Evolutionary conservation across 2,113 vertebrate genomes (phyloP).

Genomic region (Saimiri boliviensis): DNA sequence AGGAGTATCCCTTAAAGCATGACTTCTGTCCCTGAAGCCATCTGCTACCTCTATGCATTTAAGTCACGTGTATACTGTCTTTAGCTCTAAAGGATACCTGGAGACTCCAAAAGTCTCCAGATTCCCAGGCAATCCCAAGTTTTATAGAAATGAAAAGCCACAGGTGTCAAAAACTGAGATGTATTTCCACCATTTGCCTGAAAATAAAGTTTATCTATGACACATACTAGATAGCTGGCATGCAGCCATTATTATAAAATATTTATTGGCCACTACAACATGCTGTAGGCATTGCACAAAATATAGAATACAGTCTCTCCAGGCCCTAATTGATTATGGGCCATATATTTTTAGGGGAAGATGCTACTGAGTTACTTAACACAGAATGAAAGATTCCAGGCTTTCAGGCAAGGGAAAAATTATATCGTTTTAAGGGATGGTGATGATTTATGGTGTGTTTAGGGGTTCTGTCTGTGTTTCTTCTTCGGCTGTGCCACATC

Average conservation of each 20-base stretch:
- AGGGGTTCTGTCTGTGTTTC: background rate
- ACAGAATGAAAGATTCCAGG: conserved; percentile 9
- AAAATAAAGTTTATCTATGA: conserved; percentile 57
- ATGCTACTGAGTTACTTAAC: conserved; percentile 40
- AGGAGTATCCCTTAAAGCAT: background rate
- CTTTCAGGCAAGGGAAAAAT: conserved; percentile 5
- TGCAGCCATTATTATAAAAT: conserved; percentile 50
- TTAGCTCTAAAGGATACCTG: background rate
- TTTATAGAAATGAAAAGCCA: conserved; percentile 34
- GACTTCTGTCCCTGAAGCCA: background rate
- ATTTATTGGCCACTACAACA: conserved; percentile 44
- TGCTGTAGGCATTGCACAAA: conserved; percentile 12
- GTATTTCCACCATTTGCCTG: background rate
- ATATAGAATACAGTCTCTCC: background rate
- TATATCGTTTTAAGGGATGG: background rate
- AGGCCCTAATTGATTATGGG: conserved; percentile 47
- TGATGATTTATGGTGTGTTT: background rate
- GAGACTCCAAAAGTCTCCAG: background rate
- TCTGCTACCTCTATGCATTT: background rate
- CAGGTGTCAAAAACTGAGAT: conserved; percentile 19
- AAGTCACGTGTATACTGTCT: background rate
- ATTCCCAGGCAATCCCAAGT: background rate
- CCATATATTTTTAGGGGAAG: conserved; percentile 61
- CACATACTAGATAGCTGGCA: background rate
- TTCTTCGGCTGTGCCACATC: background rate